Evolutionary conservation across 2,888 invertebrate genomes (phyloP).

Genomic region (Apodemia zela): DNA sequence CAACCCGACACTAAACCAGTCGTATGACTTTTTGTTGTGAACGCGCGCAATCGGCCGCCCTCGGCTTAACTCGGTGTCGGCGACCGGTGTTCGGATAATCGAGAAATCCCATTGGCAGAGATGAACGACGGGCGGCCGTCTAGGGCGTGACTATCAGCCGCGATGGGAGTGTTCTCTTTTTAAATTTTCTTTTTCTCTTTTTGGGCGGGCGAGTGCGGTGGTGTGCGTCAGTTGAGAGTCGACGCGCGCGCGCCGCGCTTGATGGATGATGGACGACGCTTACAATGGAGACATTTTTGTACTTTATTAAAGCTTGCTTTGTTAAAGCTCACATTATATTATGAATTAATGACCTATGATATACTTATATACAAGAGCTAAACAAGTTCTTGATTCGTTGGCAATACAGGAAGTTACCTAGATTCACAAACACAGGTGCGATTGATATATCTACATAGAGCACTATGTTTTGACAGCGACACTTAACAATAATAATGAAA

Average conservation of each 20-base stretch:
- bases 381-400: not conserved
- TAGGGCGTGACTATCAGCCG: conserved; percentile 51
- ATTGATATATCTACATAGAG: not conserved
- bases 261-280: conserved; percentile 60
- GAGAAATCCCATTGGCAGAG: conserved; percentile 45
- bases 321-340: conserved; percentile 16
- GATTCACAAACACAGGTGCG: not conserved
- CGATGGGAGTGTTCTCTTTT: conserved; percentile 76
- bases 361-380: conserved; percentile 7
- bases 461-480: not conserved
- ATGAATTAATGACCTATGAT: conserved; percentile 14
- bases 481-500: not conserved
- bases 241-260: conserved; percentile 63
- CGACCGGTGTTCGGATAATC: conserved; percentile 44
- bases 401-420: not conserved
- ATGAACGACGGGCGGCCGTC: conserved; percentile 49
- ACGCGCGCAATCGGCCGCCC: conserved; percentile 62
- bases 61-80: conserved; percentile 54
- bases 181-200: conserved; percentile 77
- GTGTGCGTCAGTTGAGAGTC: conserved; percentile 61
- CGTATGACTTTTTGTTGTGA: conserved; percentile 77
- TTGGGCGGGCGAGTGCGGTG: conserved; percentile 68
- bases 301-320: conserved; percentile 33
- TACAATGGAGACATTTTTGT: conserved; percentile 52
- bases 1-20: conserved; percentile 80